Percentiles rank a stretch among this genome's conserved stretches.
phyloP scores from a whole-genome alignment of 2,888 invertebrate genomes.

The Netelia inedita region DNA sequence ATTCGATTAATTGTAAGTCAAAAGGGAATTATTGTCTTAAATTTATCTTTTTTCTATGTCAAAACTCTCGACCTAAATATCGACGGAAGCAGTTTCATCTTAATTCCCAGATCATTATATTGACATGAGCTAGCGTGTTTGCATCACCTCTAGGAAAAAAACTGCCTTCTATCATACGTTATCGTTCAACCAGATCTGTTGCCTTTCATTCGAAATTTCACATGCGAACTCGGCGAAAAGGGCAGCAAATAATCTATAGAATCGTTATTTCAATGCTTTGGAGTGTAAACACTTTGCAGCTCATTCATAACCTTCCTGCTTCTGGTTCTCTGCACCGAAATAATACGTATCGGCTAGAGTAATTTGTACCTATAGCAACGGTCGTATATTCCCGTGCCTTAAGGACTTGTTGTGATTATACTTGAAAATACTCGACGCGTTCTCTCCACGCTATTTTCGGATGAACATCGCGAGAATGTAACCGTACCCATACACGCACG shows the following conservation, averaged over 20 bases:
- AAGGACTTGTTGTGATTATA: constrained; percentile 7
- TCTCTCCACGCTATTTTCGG: not conserved
- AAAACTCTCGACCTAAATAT: not conserved
- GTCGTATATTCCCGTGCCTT: not conserved
- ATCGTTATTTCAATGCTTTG: constrained; percentile 47
- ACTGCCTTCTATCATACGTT: too few relatives aligned
- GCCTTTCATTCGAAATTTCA: constrained; percentile 3
- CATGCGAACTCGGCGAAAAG: not conserved
- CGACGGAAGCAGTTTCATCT: not conserved
- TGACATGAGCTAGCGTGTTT: not conserved
- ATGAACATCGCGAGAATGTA: not conserved
- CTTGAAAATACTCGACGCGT: not conserved
- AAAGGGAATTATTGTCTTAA: not conserved
- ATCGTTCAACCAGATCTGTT: not conserved
- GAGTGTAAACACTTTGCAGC: constrained; percentile 16
- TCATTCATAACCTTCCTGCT: constrained; percentile 15
- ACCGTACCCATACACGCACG: not conserved
- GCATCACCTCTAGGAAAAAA: not conserved
- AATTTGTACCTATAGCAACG: not conserved
- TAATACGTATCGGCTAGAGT: not conserved
- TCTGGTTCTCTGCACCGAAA: not conserved
- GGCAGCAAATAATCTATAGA: not conserved
- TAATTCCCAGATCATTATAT: not conserved
- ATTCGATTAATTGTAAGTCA: too few relatives aligned
- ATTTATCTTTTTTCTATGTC: not conserved